These are phyloP conservation scores for Acanthornis magna DNA, from an alignment of 2,797 vertebrate species.

Conservation along the genomic window DNA sequence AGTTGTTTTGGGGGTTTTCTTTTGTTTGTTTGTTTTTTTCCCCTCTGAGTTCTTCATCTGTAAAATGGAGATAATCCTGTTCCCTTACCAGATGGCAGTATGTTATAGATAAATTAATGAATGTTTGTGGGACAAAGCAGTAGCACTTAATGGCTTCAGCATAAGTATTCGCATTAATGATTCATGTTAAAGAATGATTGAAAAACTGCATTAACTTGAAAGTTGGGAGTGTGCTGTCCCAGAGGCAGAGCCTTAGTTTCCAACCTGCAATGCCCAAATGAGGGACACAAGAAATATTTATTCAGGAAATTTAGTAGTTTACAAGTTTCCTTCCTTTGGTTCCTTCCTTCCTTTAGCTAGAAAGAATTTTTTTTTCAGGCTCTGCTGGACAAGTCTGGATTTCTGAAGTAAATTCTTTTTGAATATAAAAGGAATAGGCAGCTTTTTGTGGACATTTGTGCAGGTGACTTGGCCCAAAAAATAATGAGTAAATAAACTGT, in stretches of 20 bases:
- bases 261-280: background rate
- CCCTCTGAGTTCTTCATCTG: background rate
- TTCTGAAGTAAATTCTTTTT: background rate
- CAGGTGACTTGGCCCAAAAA: background rate
- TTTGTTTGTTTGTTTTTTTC: background rate
- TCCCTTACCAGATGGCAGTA: background rate
- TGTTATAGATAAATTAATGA: background rate
- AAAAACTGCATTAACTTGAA: background rate
- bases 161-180: background rate
- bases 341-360: constrained; percentile 57
- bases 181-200: constrained; percentile 4
- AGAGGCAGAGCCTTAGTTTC: constrained; percentile 4
- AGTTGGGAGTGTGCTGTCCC: background rate
- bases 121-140: background rate
- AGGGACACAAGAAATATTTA: constrained; percentile 38
- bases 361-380: background rate
- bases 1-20: background rate
- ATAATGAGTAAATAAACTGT: background rate
- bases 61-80: background rate
- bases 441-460: background rate
- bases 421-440: background rate
- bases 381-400: background rate
- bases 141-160: background rate
- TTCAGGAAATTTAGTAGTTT: constrained; percentile 58
- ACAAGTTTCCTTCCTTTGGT: constrained; percentile 54